Conservation (phyloP, 2,888 invertebrate genomes). For the Isoperla grammatica region DNA sequence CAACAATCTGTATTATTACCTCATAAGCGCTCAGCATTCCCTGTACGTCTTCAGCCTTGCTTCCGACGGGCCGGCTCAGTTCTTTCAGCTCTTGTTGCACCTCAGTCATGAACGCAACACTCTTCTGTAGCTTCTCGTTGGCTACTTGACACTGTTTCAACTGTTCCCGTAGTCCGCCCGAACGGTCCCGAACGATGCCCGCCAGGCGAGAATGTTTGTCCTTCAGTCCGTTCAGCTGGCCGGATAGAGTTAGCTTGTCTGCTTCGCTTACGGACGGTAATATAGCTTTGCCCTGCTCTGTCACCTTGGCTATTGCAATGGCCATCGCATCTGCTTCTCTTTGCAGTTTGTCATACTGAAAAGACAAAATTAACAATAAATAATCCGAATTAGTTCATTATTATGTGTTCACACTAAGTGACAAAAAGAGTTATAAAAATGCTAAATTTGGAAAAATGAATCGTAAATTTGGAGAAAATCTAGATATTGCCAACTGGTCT, state of each 20-base stretch:
- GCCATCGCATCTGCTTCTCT: constrained; percentile 67
- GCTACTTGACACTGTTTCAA: constrained; percentile 78
- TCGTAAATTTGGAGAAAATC: too few relatives aligned
- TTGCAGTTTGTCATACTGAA: constrained; percentile 65
- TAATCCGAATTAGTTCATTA: too few relatives aligned
- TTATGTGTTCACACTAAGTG: too few relatives aligned
- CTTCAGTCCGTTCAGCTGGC: constrained; percentile 69
- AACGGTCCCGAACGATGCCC: constrained; percentile 69
- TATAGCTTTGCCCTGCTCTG: constrained; percentile 74
- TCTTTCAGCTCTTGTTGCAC: constrained; percentile 80
- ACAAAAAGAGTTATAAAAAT: too few relatives aligned
- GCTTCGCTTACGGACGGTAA: constrained; percentile 75
- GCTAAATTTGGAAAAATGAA: too few relatives aligned
- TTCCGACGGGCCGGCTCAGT: constrained; percentile 80
- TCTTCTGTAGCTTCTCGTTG: constrained; percentile 71
- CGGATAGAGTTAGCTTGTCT: constrained; percentile 76
- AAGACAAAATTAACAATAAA: constrained; percentile 27
- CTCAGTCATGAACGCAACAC: constrained; percentile 69
- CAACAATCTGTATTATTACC: too few relatives aligned
- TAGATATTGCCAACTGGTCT: too few relatives aligned
- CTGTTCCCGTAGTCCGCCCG: constrained; percentile 65
- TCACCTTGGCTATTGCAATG: constrained; percentile 65
- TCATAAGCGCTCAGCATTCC: constrained; percentile 73
- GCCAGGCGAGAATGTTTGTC: constrained; percentile 72
- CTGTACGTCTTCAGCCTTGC: constrained; percentile 82